A percentile compares a stretch with the other conserved stretches of the same genome.
Conservation (phyloP, 2,888 invertebrate species). For the Leptopterna dolabrata region DNA sequence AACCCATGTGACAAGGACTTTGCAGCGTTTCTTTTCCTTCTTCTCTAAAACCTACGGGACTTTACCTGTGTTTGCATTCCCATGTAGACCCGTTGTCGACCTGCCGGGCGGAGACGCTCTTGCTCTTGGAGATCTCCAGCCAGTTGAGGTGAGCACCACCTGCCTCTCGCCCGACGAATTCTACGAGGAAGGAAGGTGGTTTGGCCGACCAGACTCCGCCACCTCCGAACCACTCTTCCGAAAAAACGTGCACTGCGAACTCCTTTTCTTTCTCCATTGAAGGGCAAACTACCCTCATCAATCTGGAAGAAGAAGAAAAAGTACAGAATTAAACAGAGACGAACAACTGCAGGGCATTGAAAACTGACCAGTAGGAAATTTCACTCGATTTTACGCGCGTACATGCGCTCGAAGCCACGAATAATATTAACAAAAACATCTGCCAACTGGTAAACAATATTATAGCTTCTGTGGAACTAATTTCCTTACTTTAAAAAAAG, state of each 20-base stretch:
- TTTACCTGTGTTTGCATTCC: constrained; percentile 69
- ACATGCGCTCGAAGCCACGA: no score
- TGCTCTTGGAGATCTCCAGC: constrained; percentile 79
- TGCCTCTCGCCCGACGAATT: constrained; percentile 81
- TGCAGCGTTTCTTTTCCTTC: no score
- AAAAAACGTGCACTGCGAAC: constrained; percentile 81
- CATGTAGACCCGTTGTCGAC: constrained; percentile 72
- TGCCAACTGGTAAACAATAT: no score
- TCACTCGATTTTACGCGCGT: no score
- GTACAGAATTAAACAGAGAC: neutral
- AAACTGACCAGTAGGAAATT: no score
- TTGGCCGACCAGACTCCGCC: constrained; percentile 55
- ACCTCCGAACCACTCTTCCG: constrained; percentile 79
- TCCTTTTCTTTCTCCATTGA: constrained; percentile 75
- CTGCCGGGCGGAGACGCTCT: constrained; percentile 67
- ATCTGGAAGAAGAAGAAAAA: constrained; percentile 64
- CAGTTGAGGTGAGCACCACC: constrained; percentile 77
- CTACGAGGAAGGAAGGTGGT: constrained; percentile 77
- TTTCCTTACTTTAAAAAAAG: no score
- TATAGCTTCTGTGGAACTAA: no score
- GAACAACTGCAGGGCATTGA: neutral
- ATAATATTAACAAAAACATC: no score
- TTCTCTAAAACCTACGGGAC: no score
- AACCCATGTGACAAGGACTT: no score
- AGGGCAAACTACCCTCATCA: constrained; percentile 79